Base-by-base conservation (phyloP, 2,113 vertebrate genomes). In the Callorhinus ursinus region DNA sequence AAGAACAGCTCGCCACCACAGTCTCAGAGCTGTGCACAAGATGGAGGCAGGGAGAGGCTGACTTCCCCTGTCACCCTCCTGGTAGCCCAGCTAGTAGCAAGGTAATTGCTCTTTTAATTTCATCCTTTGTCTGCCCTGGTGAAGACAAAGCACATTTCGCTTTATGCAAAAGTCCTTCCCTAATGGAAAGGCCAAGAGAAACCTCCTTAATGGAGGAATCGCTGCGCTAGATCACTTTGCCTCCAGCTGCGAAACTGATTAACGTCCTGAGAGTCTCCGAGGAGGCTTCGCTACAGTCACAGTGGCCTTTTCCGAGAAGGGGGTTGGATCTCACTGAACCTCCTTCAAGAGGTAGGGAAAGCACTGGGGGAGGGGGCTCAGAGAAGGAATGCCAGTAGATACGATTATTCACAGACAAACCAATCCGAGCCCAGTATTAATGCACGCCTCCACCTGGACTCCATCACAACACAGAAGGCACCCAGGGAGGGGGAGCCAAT, bases 171-270 rank as follows among this genome's bases (percentile, higher is more conserved):
- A 96, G 92, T 69, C 42, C 74, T 87, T 83, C 89, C 87, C 79
- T 96, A 93, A 92, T 88, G 94, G 97, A 96, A 96, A 92, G 97
- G 92, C 90, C 72, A 71, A 26, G 83, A 92, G 94, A 95, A 97
- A 96, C 88, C 69, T 76, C 92, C 87, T 95, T 96, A 80, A 90
- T 89, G 95, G 89, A 90, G 80, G 93, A 85, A 93, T 14, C 19
- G 92, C 86, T n/a, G 57, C 79, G 46, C 67, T 93, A 82, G 61
- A 97, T 93, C 96, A 94, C 88, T 95, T 95, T 77, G 97, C 97
- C 92, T 96, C 97, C 97, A 96, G 96, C 95, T 97, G 95, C 0
- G 82, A 97, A 95, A 93, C 80, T 90, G 81, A 93, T 97, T 96
- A 96, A 92, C 11, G 53, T 97, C 82, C 63, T 88, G 11, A 16